Conservation (phyloP, 2,888 invertebrate species). For the Lithosia quadra region DNA sequence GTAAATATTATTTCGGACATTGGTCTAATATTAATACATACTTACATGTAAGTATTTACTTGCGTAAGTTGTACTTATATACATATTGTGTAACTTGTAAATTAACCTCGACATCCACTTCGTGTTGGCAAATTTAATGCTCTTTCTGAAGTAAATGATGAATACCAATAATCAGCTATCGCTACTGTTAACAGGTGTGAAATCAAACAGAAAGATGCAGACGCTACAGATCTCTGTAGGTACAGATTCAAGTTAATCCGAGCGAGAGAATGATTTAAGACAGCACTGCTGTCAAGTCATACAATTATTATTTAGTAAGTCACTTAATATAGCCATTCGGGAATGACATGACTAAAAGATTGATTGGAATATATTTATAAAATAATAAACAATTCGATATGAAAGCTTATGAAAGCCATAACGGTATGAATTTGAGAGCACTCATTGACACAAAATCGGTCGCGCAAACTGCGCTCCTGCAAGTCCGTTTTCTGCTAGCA, state of each 20-base stretch:
- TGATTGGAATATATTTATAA: conserved; percentile 3
- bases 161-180: conserved; percentile 38
- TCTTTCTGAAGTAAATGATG: conserved; percentile 62
- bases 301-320: conserved; percentile 32
- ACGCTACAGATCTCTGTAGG: background rate
- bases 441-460: background rate
- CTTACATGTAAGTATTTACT: conserved; percentile 15
- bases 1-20: conserved; percentile 53
- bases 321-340: conserved; percentile 26
- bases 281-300: conserved; percentile 20
- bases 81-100: conserved; percentile 6
- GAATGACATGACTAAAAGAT: conserved; percentile 16
- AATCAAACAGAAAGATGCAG: background rate
- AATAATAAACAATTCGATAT: conserved; percentile 6
- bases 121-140: conserved; percentile 70
- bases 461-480: background rate
- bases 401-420: background rate
- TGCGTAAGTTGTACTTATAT: conserved; percentile 26
- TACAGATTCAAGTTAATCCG: conserved; percentile 40
- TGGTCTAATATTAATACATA: conserved; percentile 32
- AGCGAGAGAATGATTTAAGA: conserved; percentile 57
- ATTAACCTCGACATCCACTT: conserved; percentile 58
- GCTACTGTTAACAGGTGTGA: conserved; percentile 22
- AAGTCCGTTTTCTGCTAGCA: background rate
- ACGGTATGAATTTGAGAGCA: background rate